Evolutionary conservation across 2,113 vertebrate genomes (phyloP).

Genomic region (Malaclemys terrapin): DNA sequence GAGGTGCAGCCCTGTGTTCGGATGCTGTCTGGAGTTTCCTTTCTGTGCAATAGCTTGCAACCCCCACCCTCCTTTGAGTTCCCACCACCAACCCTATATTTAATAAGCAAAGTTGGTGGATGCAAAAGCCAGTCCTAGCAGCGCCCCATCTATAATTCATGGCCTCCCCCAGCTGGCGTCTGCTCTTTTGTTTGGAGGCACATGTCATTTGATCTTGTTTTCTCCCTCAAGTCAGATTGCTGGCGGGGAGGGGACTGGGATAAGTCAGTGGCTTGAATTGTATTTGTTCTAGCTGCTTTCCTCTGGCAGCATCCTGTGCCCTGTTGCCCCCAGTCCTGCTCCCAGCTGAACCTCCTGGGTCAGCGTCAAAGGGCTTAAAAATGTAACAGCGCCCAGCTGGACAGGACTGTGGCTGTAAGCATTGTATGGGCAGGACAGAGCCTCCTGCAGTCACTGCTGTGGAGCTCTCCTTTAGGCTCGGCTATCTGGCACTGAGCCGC

Average conservation of each 20-base stretch:
- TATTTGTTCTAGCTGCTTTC: neutral
- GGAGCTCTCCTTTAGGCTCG: neutral
- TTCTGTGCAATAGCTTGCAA: neutral
- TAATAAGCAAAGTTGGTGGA: neutral
- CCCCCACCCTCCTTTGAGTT: neutral
- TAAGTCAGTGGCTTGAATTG: neutral
- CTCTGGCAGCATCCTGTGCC: neutral
- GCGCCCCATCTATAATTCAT: neutral
- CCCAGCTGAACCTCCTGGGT: neutral
- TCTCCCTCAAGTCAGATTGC: conserved; percentile 26
- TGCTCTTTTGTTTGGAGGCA: neutral
- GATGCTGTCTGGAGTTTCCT: neutral
- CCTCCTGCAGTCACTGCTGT: neutral
- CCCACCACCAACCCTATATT: neutral
- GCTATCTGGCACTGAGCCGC: neutral
- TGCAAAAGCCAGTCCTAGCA: neutral
- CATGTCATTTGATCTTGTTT: neutral
- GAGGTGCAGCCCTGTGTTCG: neutral
- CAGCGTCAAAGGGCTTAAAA: neutral
- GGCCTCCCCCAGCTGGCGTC: neutral
- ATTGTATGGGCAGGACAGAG: neutral
- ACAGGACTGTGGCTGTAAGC: neutral
- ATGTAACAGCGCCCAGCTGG: neutral
- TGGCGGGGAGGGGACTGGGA: neutral
- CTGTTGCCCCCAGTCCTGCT: neutral